Evolutionary conservation across 2,113 vertebrate genomes (phyloP), one percentile per base, ranked within the genome.

Genomic region (Semnornis frantzii): DNA sequence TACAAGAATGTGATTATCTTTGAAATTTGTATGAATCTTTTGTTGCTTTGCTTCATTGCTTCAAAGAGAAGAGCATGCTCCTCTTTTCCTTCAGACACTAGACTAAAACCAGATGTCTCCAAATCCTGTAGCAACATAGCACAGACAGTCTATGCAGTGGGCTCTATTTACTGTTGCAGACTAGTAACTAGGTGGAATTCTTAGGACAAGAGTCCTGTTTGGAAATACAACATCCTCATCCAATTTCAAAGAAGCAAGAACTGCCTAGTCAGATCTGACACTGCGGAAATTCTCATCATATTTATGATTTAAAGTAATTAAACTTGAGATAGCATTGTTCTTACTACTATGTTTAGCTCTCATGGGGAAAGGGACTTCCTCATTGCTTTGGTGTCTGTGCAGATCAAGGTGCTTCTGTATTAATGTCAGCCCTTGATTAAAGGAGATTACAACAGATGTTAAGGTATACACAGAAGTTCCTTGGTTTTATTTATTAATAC

Each of bases 81-180:
- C 33, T 57, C 9, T 74, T 80, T 42, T 42, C 12, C 27, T 74
- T 54, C 34, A 54, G 64, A 80, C 79, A 25, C 12, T 64, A 65
- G 7, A 68, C 34, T 62, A 58, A 83, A 57, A 15, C 1, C 6
- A 63, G 28, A n/a, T 80, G 74, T 92, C 28, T 81, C 42, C 8
- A 71, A 60, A 59, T 64, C n/a, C 52, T 54, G 6, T 25, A 33
- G 33, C 42, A 31, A 12, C 18, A 9, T 12, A 37, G 14, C 2
- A 0, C 7, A 15, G 39, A 64, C 25, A 63, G 12, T 17, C 54
- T 31, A 21, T 4, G 2, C 0, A 8, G 30, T 1, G 4, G 68
- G 60, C 13, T 73, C 24, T 34, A 42, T 33, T 71, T 15, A 23
- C 15, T 70, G 65, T 31, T 69, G 39, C 54, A 54, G 60, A 25